A percentile compares a stretch with the other conserved stretches of the same genome.
Evolutionary conservation across 1,140 invertebrate species (phyloP).

Genomic region (Hypothenemus hampei): DNA sequence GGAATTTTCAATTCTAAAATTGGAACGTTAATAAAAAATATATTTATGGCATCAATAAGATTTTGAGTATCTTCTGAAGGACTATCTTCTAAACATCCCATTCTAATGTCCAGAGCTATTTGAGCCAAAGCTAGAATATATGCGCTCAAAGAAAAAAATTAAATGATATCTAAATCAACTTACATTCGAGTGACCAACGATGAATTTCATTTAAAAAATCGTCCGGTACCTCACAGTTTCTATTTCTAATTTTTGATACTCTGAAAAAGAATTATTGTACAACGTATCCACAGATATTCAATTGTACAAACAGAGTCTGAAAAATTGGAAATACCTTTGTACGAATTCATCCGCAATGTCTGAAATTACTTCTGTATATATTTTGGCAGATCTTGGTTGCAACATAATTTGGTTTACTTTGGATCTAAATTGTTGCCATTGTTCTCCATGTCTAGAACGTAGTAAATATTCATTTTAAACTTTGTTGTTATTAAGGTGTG

Average conservation of each 20-base stretch:
- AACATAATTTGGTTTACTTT: slow-evolving; percentile 76
- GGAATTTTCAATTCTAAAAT: slow-evolving; percentile 77
- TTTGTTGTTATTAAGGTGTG: too few species aligned
- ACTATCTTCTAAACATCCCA: slow-evolving; percentile 77
- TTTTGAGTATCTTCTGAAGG: slow-evolving; percentile 70
- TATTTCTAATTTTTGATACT: slow-evolving; percentile 58
- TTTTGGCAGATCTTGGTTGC: slow-evolving; percentile 68
- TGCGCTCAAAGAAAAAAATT: neutral
- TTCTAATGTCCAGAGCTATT: slow-evolving; percentile 75
- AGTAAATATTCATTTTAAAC: too few species aligned
- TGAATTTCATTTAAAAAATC: slow-evolving; percentile 73
- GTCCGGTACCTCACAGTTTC: slow-evolving; percentile 58
- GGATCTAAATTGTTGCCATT: slow-evolving; percentile 73
- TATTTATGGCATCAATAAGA: slow-evolving; percentile 80
- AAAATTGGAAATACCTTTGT: slow-evolving; percentile 48
- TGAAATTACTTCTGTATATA: slow-evolving; percentile 72
- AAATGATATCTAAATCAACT: slow-evolving; percentile 40
- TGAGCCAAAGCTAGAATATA: slow-evolving; percentile 69
- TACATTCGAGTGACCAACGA: slow-evolving; percentile 74
- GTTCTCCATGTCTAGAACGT: slow-evolving; percentile 68
- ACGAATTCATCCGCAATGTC: slow-evolving; percentile 70
- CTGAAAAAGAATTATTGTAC: slow-evolving; percentile 43
- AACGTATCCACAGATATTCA: neutral
- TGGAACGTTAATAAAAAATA: slow-evolving; percentile 74
- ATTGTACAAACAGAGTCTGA: neutral